These are phyloP conservation scores for Acipenser transmontanus DNA, from an alignment of 2,797 vertebrate species.

Conservation along the genomic window DNA sequence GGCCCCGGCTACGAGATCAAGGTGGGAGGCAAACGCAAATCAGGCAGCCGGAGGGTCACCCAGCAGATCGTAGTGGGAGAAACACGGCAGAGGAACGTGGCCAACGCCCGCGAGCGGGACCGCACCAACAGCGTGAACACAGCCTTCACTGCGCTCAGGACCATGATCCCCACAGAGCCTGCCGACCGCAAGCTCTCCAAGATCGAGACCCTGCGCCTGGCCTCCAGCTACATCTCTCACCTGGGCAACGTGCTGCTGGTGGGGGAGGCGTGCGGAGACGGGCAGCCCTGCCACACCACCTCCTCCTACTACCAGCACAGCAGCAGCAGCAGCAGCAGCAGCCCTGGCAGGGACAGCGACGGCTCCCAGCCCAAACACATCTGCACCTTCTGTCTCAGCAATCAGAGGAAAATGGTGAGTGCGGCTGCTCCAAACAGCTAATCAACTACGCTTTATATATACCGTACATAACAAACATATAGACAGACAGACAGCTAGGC, in stretches of 20 bases:
- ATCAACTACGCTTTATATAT: too few relatives aligned
- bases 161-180: slow-evolving; percentile 90
- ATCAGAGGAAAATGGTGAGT: slow-evolving; percentile 93
- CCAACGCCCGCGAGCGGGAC: slow-evolving; percentile 91
- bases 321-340: slow-evolving; percentile 30
- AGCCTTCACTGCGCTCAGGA: slow-evolving; percentile 88
- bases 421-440: neutral
- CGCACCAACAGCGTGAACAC: slow-evolving; percentile 96
- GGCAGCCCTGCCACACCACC: slow-evolving; percentile 82
- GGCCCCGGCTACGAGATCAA: slow-evolving; percentile 61
- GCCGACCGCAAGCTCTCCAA: slow-evolving; percentile 91
- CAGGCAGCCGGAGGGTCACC: slow-evolving; percentile 39
- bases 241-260: slow-evolving; percentile 88
- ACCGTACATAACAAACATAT: too few relatives aligned
- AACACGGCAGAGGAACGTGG: slow-evolving; percentile 76
- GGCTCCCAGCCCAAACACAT: slow-evolving; percentile 88
- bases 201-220: slow-evolving; percentile 91
- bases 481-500: too few relatives aligned
- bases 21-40: slow-evolving; percentile 55
- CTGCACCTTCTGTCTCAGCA: slow-evolving; percentile 98
- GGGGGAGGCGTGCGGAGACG: slow-evolving; percentile 78
- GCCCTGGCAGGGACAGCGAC: slow-evolving; percentile 65
- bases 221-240: slow-evolving; percentile 97
- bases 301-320: slow-evolving; percentile 68
- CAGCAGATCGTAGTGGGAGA: slow-evolving; percentile 45